These are phyloP conservation scores for Phocoena phocoena DNA, from an alignment of 2,113 vertebrate species.

Conservation along the genomic window DNA sequence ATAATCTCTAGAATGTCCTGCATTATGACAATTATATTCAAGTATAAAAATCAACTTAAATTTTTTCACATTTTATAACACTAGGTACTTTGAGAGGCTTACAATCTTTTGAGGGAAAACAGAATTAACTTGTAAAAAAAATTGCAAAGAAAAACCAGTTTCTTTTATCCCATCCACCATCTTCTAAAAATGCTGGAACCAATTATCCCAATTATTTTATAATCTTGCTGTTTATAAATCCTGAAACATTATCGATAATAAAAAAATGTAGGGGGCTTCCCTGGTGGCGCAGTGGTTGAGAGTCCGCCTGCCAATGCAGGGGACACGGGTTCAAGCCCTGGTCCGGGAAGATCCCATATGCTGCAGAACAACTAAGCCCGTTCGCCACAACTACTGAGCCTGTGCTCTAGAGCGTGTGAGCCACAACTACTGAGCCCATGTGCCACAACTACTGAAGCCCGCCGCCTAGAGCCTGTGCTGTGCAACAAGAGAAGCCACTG, in stretches of 20 bases:
- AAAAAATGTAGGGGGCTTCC: neutral
- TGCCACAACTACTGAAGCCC: too few relatives aligned
- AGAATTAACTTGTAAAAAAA: slow-evolving; percentile 32
- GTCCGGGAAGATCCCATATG: too few relatives aligned
- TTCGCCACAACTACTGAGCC: too few relatives aligned
- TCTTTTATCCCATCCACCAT: neutral
- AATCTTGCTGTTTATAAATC: slow-evolving; percentile 29
- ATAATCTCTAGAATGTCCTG: neutral
- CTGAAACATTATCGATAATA: slow-evolving; percentile 4
- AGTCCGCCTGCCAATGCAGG: too few relatives aligned
- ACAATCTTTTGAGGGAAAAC: neutral
- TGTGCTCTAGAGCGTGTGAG: too few relatives aligned
- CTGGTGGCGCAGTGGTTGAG: too few relatives aligned
- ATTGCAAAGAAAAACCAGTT: neutral
- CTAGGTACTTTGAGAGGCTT: neutral
- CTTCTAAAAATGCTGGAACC: slow-evolving; percentile 14
- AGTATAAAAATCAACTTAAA: neutral
- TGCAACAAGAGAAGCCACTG: too few relatives aligned
- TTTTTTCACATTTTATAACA: neutral
- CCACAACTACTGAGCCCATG: too few relatives aligned
- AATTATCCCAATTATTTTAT: slow-evolving; percentile 45
- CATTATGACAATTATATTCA: neutral
- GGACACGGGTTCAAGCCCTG: too few relatives aligned
- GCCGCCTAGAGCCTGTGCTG: too few relatives aligned
- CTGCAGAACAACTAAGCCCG: too few relatives aligned